Percentiles rank a stretch among this genome's conserved stretches.
Conservation (phyloP, 2,797 vertebrate genomes). For the Kryptolebias ocellatus region DNA sequence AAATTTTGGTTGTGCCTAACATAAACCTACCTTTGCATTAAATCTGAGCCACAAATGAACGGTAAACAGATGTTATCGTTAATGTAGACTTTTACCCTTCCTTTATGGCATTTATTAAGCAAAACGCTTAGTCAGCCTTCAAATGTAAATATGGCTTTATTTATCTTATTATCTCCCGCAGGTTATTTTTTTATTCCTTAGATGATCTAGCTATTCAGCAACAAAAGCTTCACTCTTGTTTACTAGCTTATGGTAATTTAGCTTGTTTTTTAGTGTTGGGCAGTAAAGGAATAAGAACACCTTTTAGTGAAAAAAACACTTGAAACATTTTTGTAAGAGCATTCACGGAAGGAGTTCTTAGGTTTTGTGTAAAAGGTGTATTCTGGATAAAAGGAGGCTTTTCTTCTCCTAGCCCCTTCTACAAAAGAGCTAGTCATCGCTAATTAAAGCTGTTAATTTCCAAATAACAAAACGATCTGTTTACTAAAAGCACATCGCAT, state of each 20-base stretch:
- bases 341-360: neutral
- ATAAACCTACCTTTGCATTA: neutral
- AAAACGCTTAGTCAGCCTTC: neutral
- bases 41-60: neutral
- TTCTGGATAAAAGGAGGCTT: constrained; percentile 11
- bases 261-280: neutral
- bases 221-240: neutral
- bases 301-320: neutral
- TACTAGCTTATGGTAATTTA: neutral
- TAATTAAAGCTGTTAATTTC: constrained; percentile 38
- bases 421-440: neutral
- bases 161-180: neutral
- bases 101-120: neutral
- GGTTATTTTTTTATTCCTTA: neutral
- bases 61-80: neutral
- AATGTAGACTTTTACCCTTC: constrained; percentile 2
- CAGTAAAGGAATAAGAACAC: neutral
- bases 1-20: neutral
- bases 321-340: constrained; percentile 1
- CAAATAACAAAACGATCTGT: constrained; percentile 28
- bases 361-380: constrained; percentile 8
- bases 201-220: neutral
- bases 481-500: constrained; percentile 45
- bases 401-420: neutral
- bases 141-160: neutral